phyloP scores from a whole-genome alignment of 2,888 invertebrate species.

The Ischnura elegans region DNA sequence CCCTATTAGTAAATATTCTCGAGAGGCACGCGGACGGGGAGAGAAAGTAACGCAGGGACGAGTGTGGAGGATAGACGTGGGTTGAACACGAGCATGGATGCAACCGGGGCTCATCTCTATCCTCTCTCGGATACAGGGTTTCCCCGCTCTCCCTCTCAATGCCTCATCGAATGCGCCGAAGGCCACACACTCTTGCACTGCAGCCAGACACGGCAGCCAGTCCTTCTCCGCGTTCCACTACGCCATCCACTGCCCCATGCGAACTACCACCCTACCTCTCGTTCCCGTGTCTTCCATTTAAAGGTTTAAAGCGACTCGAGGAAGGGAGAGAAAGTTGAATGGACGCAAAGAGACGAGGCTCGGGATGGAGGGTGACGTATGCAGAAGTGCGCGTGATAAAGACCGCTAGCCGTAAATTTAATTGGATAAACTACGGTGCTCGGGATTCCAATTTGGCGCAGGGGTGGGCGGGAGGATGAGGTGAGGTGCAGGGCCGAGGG shows the following conservation, averaged over 20 bases:
- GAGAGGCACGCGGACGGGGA: too few species aligned
- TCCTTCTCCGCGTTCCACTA: not conserved
- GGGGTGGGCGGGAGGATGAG: not conserved
- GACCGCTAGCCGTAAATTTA: slow-evolving; percentile 63
- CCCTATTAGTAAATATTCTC: too few species aligned
- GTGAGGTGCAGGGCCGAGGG: not conserved
- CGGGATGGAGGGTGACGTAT: not conserved
- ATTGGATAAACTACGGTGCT: slow-evolving; percentile 58
- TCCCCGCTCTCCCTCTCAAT: not conserved
- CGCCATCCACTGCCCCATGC: not conserved
- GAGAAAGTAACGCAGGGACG: not conserved
- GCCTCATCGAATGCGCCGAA: not conserved
- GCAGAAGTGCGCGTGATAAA: slow-evolving; percentile 26
- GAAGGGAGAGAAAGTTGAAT: too few species aligned
- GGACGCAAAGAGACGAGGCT: not conserved
- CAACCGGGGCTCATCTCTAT: not conserved
- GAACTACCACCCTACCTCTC: not conserved
- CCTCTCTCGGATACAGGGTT: not conserved
- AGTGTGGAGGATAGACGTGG: not conserved
- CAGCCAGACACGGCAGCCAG: not conserved
- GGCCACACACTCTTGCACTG: not conserved
- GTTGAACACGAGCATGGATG: slow-evolving; percentile 37
- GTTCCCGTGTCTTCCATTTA: not conserved
- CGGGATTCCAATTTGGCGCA: slow-evolving; percentile 49
- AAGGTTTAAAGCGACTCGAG: not conserved